Evolutionary conservation across 2,888 invertebrate genomes (phyloP).

Genomic region (Alsophila aescularia): DNA sequence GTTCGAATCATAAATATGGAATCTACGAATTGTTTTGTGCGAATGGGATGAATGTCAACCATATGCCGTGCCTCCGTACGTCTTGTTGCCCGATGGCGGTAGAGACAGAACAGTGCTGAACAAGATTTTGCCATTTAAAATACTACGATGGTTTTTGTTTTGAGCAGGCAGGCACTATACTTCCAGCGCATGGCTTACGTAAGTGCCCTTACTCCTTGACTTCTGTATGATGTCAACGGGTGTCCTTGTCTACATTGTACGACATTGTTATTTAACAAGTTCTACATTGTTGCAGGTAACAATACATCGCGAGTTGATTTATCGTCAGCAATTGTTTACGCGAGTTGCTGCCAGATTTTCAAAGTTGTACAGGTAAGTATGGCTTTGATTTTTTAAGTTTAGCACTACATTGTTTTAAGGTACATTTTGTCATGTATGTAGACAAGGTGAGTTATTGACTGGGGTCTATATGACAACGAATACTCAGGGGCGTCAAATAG

Average conservation of each 20-base stretch:
- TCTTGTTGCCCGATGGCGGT: no score
- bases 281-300: slow-evolving; percentile 51
- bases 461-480: no score
- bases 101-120: no score
- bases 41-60: no score
- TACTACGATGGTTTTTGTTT: no score
- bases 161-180: neutral
- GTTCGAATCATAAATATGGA: no score
- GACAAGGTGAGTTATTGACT: no score
- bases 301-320: slow-evolving; percentile 34
- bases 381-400: neutral
- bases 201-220: neutral
- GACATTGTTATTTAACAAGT: slow-evolving; percentile 38
- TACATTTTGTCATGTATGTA: no score
- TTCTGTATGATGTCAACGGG: neutral
- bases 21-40: no score
- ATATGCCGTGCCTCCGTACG: no score
- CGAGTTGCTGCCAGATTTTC: slow-evolving; percentile 9
- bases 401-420: no score
- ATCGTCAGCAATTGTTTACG: slow-evolving; percentile 38
- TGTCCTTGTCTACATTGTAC: neutral
- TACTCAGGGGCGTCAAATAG: neutral
- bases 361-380: slow-evolving; percentile 16
- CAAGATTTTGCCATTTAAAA: no score
- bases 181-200: neutral